Conservation (phyloP, 1,140 invertebrate species). For the Harpegnathos saltator region DNA sequence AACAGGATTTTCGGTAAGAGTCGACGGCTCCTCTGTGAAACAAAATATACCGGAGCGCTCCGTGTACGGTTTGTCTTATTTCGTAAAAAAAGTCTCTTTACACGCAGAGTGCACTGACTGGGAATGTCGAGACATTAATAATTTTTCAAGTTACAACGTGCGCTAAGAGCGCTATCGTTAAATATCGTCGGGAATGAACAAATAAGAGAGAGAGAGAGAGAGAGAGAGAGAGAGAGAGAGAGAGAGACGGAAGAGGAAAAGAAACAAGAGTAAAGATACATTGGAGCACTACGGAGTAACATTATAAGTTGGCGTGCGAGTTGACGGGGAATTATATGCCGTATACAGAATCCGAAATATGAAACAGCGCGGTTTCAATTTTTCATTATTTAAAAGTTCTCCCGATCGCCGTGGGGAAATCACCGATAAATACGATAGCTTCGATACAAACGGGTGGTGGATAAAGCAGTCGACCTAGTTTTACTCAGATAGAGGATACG, state of each 20-base stretch:
- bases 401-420: constrained; percentile 52
- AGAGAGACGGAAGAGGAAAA: no score
- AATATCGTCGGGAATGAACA: no score
- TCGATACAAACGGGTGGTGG: constrained; percentile 21
- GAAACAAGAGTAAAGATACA: no score
- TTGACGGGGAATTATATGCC: no score
- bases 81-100: background rate
- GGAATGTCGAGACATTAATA: background rate
- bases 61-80: no score
- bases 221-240: no score
- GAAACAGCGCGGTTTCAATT: constrained; percentile 11
- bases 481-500: constrained; percentile 28
- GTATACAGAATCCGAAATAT: background rate
- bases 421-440: constrained; percentile 50
- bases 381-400: constrained; percentile 47
- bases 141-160: no score
- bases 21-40: background rate
- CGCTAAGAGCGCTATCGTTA: no score
- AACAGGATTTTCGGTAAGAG: background rate
- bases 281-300: no score
- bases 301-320: constrained; percentile 11
- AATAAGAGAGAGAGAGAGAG: no score
- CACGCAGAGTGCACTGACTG: background rate
- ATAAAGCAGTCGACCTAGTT: constrained; percentile 43
- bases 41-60: background rate